Conservation (phyloP, 2,113 vertebrate genomes). For the Trichechus manatus region DNA sequence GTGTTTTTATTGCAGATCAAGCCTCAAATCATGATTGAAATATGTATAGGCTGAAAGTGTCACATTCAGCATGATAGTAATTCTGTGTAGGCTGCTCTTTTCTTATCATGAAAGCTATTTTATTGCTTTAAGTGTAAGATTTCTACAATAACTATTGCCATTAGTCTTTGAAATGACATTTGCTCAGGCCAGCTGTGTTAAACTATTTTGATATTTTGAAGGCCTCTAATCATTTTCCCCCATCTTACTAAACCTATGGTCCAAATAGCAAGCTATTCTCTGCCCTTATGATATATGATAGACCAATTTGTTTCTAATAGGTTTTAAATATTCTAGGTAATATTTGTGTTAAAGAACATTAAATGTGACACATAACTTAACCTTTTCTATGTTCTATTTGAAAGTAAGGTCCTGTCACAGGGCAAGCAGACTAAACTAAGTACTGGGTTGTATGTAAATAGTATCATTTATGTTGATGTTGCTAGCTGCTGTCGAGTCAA, state of each 20-base stretch:
- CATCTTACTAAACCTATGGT: slow-evolving; percentile 23
- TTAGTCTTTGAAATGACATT: slow-evolving; percentile 64
- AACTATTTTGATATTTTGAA: slow-evolving; percentile 69
- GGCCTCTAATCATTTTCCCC: slow-evolving; percentile 10
- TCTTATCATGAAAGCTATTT: neutral
- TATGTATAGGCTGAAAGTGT: slow-evolving; percentile 20
- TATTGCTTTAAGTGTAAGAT: neutral
- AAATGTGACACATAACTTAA: neutral
- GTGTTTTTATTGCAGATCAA: slow-evolving; percentile 28
- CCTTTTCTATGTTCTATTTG: neutral
- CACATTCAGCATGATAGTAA: slow-evolving; percentile 25
- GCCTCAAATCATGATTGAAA: neutral
- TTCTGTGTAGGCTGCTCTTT: slow-evolving; percentile 18
- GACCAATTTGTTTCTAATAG: slow-evolving; percentile 33
- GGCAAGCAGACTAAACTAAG: neutral
- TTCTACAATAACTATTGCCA: slow-evolving; percentile 56
- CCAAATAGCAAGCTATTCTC: neutral
- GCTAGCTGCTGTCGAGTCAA: no score
- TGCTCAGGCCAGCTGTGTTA: neutral
- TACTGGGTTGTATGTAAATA: neutral
- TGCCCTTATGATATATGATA: neutral
- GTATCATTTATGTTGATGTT: no score
- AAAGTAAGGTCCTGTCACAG: neutral
- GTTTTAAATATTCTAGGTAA: neutral
- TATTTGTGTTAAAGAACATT: neutral